phyloP scores from a whole-genome alignment of 2,797 vertebrate species.

The Luscinia luscinia region DNA sequence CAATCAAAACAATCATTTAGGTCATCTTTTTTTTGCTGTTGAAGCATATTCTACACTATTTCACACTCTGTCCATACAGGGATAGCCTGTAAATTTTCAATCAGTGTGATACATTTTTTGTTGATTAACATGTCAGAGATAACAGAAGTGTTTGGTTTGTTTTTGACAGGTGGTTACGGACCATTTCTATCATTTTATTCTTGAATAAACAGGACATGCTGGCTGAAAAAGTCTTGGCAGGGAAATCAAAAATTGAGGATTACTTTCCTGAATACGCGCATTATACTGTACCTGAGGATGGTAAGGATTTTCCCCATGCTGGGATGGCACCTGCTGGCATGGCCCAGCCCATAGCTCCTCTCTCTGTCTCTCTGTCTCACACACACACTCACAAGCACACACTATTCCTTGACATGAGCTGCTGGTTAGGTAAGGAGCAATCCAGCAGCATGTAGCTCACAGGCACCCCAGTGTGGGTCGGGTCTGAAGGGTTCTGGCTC shows the following conservation, averaged over 20 bases:
- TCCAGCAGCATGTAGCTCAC: background rate
- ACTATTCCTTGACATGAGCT: background rate
- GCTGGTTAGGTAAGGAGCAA: background rate
- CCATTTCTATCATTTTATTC: slow-evolving; percentile 98
- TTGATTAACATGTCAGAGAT: background rate
- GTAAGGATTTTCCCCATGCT: slow-evolving; percentile 70
- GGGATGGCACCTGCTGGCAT: background rate
- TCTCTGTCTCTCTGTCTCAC: background rate
- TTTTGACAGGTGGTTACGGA: slow-evolving; percentile 92
- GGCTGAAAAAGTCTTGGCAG: slow-evolving; percentile 98
- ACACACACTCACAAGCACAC: background rate
- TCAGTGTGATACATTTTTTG: background rate
- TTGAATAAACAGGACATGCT: slow-evolving; percentile 99
- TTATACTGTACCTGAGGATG: slow-evolving; percentile 97
- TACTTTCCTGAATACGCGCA: slow-evolving; percentile 97
- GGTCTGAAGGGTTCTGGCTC: background rate
- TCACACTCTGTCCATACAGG: background rate
- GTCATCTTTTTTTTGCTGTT: background rate
- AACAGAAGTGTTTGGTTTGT: background rate
- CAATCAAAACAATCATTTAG: background rate
- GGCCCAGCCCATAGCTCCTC: background rate
- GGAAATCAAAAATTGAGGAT: slow-evolving; percentile 99
- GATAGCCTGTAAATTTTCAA: background rate
- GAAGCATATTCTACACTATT: background rate
- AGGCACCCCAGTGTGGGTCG: rapidly evolving